Base-by-base conservation (phyloP, 2,888 invertebrate genomes). In the Chloroclystis v-ata region DNA sequence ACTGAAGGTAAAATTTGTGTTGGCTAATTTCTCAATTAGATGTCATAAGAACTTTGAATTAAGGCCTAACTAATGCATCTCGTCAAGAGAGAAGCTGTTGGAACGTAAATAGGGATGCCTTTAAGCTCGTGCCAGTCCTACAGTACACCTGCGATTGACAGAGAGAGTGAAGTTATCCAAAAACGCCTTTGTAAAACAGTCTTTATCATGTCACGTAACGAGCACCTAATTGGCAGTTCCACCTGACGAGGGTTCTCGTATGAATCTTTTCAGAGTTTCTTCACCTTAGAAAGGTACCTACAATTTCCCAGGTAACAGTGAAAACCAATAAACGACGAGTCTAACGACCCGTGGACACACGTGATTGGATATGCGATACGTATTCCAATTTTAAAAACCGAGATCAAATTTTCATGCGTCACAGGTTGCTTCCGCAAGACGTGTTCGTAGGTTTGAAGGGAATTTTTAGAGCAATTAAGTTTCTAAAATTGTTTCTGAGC, bases 291-390 rank as follows among this genome's bases (percentile, higher is more conserved):
- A 35, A 11, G 35, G 35, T 35, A 35, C 32, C 30, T 30, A 30
- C 6, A 9, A 35, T 35, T 35, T 35, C 35, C 16, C 35, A 35
- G 35, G 35, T 35, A 35, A 24, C 35, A 54, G 54, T 48, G 46
- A 39, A 50, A 47, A 51, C 47, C 45, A 32, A 48, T 54, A 54
- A 47, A 33, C 44, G 38, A 51, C 43, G 59, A 54, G 54, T 10
- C 8, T 55, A 60, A 43, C 46, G 52, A 47, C 47, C 58, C 54
- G 51, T 40, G 32, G 32, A 44, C 12, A 26, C 38, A 54, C 49
- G 51, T 51, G 49, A 42, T 50, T 24, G 29, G 26, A 29, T n/a
- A 20, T 14, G 14, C 14, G 32, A 33, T 10, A 11, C 7, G 8
- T 10, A 20, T 20, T 35, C 20, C 35, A 20, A 35, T 35, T 35